phyloP scores from a whole-genome alignment of 1,140 invertebrate species.

The Chymomyza costata region DNA sequence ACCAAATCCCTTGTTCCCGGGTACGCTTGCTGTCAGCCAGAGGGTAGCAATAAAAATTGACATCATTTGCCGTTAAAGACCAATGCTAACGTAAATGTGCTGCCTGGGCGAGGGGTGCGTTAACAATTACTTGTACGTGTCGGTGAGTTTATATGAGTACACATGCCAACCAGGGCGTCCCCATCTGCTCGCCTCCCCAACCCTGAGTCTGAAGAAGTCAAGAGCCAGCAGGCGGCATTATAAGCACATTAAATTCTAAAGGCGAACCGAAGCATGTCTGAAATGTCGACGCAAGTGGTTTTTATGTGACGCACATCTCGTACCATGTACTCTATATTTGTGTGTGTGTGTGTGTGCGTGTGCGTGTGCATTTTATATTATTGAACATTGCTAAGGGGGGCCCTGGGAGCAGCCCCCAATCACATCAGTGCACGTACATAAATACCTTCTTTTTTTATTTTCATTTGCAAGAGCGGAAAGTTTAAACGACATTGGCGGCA shows the following conservation, averaged over 20 bases:
- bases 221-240: conserved; percentile 70
- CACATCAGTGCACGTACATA: background rate
- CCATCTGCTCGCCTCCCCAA: background rate
- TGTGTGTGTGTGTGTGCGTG: too few species aligned
- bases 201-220: conserved; percentile 11
- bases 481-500: conserved; percentile 29
- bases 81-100: conserved; percentile 8
- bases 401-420: conserved; percentile 5
- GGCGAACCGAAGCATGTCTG: conserved; percentile 60
- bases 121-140: conserved; percentile 42
- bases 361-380: conserved; percentile 54
- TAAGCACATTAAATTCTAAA: conserved; percentile 73
- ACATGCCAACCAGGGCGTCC: background rate
- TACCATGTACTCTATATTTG: too few species aligned
- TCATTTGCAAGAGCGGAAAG: conserved; percentile 3
- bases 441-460: background rate
- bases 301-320: conserved; percentile 46
- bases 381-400: conserved; percentile 65
- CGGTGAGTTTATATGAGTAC: conserved; percentile 12
- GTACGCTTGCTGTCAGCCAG: conserved; percentile 12
- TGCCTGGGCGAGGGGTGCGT: conserved; percentile 27
- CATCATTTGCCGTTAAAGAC: conserved; percentile 65
- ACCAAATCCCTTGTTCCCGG: too few species aligned
- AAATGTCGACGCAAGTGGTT: conserved; percentile 66
- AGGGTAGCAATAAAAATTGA: conserved; percentile 48